Percentiles rank a stretch among this genome's conserved stretches.
phyloP scores from a whole-genome alignment of 2,113 vertebrate species.

The Macquaria australasica region DNA sequence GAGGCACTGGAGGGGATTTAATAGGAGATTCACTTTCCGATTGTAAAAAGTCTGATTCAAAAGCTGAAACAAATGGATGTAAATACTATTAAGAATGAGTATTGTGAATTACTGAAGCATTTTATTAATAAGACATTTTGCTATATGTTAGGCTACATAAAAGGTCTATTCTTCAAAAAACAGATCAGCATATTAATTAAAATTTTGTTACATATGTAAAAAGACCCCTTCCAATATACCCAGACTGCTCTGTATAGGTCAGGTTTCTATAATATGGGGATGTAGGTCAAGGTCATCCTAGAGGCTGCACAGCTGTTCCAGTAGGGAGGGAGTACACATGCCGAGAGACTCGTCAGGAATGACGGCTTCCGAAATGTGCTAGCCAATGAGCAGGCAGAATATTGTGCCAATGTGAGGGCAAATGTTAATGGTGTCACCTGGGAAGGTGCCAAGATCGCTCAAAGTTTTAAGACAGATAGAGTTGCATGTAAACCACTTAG shows the following conservation, averaged over 20 bases:
- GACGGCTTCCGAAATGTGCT: slow-evolving; percentile 44
- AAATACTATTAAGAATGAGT: background rate
- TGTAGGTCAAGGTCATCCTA: slow-evolving; percentile 42
- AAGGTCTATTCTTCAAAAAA: background rate
- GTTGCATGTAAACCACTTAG: slow-evolving; percentile 64
- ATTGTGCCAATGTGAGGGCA: slow-evolving; percentile 17
- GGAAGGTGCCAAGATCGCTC: background rate
- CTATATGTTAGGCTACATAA: background rate
- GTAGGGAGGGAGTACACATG: background rate
- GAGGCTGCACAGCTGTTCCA: slow-evolving; percentile 59
- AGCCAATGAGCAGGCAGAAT: slow-evolving; percentile 3
- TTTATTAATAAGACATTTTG: background rate
- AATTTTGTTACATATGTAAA: background rate
- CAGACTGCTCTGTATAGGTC: slow-evolving; percentile 2
- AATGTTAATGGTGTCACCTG: slow-evolving; percentile 15
- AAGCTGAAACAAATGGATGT: too few species aligned
- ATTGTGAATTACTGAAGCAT: background rate
- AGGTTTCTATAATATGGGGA: slow-evolving; percentile 18
- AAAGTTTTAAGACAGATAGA: slow-evolving; percentile 22
- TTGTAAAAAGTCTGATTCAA: too few species aligned
- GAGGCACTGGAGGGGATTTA: background rate
- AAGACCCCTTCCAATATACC: background rate
- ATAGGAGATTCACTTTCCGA: background rate
- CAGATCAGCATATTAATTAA: background rate
- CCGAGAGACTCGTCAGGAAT: slow-evolving; percentile 8